These are phyloP conservation scores for Siderastrea radians DNA, from an alignment of 92 coral and sea anemone genomes.

Conservation along the genomic window DNA sequence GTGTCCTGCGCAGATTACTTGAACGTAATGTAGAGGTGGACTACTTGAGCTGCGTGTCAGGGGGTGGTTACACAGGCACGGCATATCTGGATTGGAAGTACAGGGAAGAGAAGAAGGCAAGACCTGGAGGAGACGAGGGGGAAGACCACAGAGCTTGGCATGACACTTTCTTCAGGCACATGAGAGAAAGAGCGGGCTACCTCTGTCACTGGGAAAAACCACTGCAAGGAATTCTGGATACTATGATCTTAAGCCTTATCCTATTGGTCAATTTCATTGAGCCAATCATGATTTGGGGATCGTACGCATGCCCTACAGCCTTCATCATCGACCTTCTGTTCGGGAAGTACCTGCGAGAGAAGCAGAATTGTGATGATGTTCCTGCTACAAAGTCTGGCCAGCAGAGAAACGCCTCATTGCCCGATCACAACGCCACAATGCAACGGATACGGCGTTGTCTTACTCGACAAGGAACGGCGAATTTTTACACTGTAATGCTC, in stretches of 20 bases:
- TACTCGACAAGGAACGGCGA: conserved; percentile 2
- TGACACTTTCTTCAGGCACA: conserved; percentile 13
- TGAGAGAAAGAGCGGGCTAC: neutral
- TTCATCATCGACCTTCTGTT: conserved; percentile 37
- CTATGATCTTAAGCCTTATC: too few species aligned
- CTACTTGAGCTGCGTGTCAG: too few species aligned
- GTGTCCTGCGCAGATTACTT: too few species aligned
- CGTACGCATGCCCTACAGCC: conserved; percentile 18
- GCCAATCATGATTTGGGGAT: conserved; percentile 44
- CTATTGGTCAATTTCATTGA: neutral
- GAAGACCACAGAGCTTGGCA: conserved; percentile 44
- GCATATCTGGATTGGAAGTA: too few species aligned
- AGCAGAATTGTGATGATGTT: conserved; percentile 28
- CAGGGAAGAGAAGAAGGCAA: too few species aligned
- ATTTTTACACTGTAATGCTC: conserved; percentile 13
- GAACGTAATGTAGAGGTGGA: too few species aligned
- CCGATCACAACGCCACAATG: neutral
- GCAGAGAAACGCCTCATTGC: too few species aligned
- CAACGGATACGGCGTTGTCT: neutral
- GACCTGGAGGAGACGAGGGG: too few species aligned
- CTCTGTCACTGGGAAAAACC: conserved; percentile 62
- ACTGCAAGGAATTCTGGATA: conserved; percentile 17
- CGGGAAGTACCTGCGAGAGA: conserved; percentile 41
- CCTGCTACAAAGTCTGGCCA: conserved; percentile 1
- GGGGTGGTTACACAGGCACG: too few species aligned